These are phyloP conservation scores for Hypomesus transpacificus DNA, from an alignment of 2,113 vertebrate genomes.

Conservation along the genomic window DNA sequence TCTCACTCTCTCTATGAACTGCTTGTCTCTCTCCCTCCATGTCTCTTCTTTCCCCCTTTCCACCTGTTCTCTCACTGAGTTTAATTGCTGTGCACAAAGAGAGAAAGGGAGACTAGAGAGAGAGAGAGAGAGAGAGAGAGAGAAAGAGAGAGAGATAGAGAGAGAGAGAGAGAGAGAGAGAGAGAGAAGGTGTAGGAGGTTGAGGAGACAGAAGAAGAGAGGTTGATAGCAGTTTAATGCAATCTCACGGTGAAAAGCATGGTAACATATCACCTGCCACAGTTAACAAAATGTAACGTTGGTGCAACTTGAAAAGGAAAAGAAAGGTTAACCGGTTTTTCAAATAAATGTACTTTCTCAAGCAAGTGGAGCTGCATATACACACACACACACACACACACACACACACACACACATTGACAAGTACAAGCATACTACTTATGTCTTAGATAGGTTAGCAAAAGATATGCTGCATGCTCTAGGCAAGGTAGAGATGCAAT, in stretches of 20 bases:
- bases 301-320: conserved; percentile 49
- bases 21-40: neutral
- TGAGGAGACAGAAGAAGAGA: neutral
- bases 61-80: conserved; percentile 20
- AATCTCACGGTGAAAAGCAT: conserved; percentile 57
- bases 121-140: conserved; percentile 2
- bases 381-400: conserved; percentile 1
- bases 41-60: conserved; percentile 3
- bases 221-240: conserved; percentile 50
- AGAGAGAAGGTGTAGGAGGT: conserved; percentile 16
- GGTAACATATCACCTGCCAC: conserved; percentile 69
- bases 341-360: conserved; percentile 58
- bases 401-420: conserved; percentile 1
- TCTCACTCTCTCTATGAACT: neutral
- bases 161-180: conserved; percentile 31
- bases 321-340: conserved; percentile 67
- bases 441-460: too few relatives aligned
- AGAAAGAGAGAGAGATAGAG: conserved; percentile 13
- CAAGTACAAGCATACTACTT: conserved; percentile 13
- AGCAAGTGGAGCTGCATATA: conserved; percentile 11
- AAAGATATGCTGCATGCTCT: neutral
- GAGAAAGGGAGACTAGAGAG: conserved; percentile 24
- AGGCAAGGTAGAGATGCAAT: conserved; percentile 20
- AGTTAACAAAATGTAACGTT: conserved; percentile 65
- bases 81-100: conserved; percentile 42